Evolutionary conservation across 2,888 invertebrate species (phyloP).

Genomic region (Dryococelus australis): DNA sequence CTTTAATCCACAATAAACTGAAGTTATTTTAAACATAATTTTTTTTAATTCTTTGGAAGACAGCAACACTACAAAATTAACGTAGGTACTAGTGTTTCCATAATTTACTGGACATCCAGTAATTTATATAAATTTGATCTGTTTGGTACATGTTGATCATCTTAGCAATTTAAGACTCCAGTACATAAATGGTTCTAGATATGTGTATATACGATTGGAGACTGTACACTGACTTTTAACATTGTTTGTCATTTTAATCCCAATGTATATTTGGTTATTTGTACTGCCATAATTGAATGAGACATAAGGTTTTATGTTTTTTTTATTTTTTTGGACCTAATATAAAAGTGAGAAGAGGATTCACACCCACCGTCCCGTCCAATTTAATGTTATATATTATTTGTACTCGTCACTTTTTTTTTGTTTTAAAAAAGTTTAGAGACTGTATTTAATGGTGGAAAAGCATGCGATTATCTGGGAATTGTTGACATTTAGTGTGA

Average conservation of each 20-base stretch:
- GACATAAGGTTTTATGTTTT: neutral
- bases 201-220: neutral
- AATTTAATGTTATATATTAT: neutral
- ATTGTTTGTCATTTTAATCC: neutral
- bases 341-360: neutral
- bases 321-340: neutral
- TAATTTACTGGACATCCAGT: too few species aligned
- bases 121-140: too few species aligned
- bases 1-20: too few species aligned
- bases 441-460: neutral
- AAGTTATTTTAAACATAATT: too few species aligned
- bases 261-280: neutral
- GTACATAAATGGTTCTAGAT: neutral
- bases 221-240: neutral
- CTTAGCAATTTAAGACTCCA: neutral
- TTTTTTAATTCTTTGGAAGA: too few species aligned
- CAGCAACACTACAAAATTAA: too few species aligned
- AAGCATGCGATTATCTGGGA: neutral
- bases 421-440: neutral
- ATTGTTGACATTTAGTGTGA: constrained; percentile 18
- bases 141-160: too few species aligned
- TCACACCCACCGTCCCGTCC: constrained; percentile 26
- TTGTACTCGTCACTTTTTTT: neutral
- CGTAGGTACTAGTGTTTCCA: too few species aligned
- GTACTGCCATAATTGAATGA: neutral